Conservation (phyloP, 2,113 vertebrate species). For the Nestor notabilis region DNA sequence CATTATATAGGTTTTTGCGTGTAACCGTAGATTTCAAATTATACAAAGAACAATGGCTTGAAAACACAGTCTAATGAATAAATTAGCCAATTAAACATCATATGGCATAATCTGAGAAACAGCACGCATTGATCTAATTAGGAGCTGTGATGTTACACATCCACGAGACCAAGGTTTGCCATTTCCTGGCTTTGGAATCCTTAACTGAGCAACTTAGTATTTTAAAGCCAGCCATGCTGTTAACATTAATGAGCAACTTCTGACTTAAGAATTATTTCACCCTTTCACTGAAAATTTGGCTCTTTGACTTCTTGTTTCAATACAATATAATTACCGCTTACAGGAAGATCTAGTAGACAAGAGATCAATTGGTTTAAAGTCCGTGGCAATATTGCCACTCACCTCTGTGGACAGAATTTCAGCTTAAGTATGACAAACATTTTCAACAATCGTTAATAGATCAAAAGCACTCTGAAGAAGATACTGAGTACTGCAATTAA, state of each 20-base stretch:
- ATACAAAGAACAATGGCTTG: background rate
- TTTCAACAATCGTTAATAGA: background rate
- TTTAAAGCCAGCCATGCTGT: background rate
- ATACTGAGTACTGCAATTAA: background rate
- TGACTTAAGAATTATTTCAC: background rate
- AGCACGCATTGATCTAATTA: background rate
- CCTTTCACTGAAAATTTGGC: background rate
- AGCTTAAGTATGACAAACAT: background rate
- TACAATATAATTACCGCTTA: background rate
- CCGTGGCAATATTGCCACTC: background rate
- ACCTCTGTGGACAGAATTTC: background rate
- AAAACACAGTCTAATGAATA: background rate
- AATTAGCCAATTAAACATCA: background rate
- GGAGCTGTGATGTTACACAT: background rate
- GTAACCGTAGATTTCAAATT: background rate
- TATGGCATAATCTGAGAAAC: background rate
- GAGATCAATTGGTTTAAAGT: background rate
- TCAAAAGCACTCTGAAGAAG: background rate
- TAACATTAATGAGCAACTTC: background rate
- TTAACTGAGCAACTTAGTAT: background rate
- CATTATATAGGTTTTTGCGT: background rate
- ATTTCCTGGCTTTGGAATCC: background rate
- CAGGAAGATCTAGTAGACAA: background rate
- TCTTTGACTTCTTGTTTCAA: background rate
- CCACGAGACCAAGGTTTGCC: background rate